Evolutionary conservation across 2,113 vertebrate species (phyloP), one percentile per base, ranked within the genome.

Genomic region (Toxostoma redivivum): DNA sequence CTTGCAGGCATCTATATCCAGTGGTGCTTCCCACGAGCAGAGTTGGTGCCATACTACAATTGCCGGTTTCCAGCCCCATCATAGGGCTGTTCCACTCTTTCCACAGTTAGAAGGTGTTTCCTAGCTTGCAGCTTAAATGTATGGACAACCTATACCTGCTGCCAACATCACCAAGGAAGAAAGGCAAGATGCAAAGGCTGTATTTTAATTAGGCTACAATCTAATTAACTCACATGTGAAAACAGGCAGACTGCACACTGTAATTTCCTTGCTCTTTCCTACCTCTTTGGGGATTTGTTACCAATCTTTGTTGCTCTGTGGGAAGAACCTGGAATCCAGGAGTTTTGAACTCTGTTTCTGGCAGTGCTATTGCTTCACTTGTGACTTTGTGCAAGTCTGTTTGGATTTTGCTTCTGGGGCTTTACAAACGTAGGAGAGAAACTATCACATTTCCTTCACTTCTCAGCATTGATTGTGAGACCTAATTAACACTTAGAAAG

Each of bases 121-220:
- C 64, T 19, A 37, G 25, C 28, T 53, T 60, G 30, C 9, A 64
- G 53, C 56, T 82, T 67, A 50, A 84, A 66, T 7, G 13, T 58
- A 31, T 1, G 22, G 82, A 35, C 64, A 92, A 27, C 44, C 15
- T 62, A 1, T 77, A 78, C 60, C 69, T 62, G 66, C 73, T 91
- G 56, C 35, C 67, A 30, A 7, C 38, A 16, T 62, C 35, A 28
- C 37, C 50, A 54, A 56, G 67, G 67, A 86, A 57, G 53, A 80
- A 82, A 65, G 50, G 31, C 25, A 51, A 80, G 71, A 69, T 61
- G 62, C 70, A 86, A 86, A 70, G 58, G 37, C 72, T 89, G 47
- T 74, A 7, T 91, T 95, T 94, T 95, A 91, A 87, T 95, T 87
- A 92, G 84, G 31, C 30, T 58, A 42, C 69, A 71, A 6, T 89